These are phyloP conservation scores for Psylliodes chrysocephalus DNA, from an alignment of 2,888 invertebrate species.

Conservation along the genomic window DNA sequence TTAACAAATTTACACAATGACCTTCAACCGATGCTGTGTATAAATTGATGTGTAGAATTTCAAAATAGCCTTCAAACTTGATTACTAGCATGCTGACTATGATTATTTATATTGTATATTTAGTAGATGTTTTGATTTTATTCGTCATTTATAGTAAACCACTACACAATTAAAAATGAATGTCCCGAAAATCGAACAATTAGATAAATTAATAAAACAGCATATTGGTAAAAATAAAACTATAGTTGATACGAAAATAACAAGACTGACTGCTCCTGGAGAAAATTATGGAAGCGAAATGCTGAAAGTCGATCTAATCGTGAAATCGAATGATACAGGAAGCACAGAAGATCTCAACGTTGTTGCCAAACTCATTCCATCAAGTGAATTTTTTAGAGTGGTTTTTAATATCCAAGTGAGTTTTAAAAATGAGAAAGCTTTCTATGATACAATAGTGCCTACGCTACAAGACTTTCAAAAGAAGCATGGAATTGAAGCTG, in stretches of 20 bases:
- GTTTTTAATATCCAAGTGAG: slow-evolving; percentile 66
- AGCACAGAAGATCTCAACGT: slow-evolving; percentile 57
- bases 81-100: no score
- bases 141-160: no score
- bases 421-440: slow-evolving; percentile 66
- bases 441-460: slow-evolving; percentile 65
- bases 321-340: slow-evolving; percentile 22
- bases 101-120: no score
- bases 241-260: slow-evolving; percentile 44
- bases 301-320: slow-evolving; percentile 54
- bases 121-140: no score
- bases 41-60: no score
- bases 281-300: slow-evolving; percentile 71
- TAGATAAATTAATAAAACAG: slow-evolving; percentile 25
- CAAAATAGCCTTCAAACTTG: no score
- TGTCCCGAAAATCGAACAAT: slow-evolving; percentile 26
- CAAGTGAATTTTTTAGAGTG: slow-evolving; percentile 64
- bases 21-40: no score
- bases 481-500: slow-evolving; percentile 59
- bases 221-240: slow-evolving; percentile 18
- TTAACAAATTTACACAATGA: no score
- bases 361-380: slow-evolving; percentile 69
- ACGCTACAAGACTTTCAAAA: slow-evolving; percentile 62
- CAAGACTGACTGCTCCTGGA: slow-evolving; percentile 65
- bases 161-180: slow-evolving; percentile 24